Percentiles rank a stretch among this genome's conserved stretches.
Evolutionary conservation across 1,140 invertebrate genomes (phyloP).

Genomic region (Medauroidea extradentata): DNA sequence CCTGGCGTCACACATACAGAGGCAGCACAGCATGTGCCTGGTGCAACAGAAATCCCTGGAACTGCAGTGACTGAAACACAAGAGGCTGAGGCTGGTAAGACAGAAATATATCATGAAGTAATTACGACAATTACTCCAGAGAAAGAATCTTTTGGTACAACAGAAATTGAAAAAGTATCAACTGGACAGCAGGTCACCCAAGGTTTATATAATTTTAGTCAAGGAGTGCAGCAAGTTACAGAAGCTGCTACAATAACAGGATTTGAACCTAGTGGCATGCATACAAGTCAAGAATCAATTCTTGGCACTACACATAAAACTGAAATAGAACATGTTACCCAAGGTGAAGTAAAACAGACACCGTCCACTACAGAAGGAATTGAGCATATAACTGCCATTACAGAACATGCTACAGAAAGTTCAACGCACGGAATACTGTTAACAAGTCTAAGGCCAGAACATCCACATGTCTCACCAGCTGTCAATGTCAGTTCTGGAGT

Average conservation of each 20-base stretch:
- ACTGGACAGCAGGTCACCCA: too few relatives aligned
- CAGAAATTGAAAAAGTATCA: too few relatives aligned
- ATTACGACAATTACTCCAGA: not conserved
- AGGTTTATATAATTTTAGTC: too few relatives aligned
- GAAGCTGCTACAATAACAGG: too few relatives aligned
- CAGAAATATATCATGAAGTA: not conserved
- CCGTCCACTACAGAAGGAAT: not conserved
- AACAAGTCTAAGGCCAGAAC: too few relatives aligned
- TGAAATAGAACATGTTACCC: constrained; percentile 21
- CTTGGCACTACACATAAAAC: constrained; percentile 19
- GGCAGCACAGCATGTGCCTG: not conserved
- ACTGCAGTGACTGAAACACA: not conserved
- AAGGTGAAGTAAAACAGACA: constrained; percentile 11
- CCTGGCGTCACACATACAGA: not conserved
- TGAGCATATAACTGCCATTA: too few relatives aligned
- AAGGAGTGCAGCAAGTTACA: too few relatives aligned
- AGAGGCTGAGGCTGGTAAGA: not conserved
- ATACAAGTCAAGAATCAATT: constrained; percentile 21
- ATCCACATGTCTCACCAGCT: too few relatives aligned
- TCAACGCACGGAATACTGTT: too few relatives aligned
- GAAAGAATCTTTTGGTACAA: not conserved
- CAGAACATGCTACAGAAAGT: too few relatives aligned
- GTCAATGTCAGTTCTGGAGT: too few relatives aligned
- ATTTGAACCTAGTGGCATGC: too few relatives aligned
- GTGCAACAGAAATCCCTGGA: not conserved